Conservation (phyloP, 35 echinoderm and acorn worm genomes). For the Apostichopus californicus region DNA sequence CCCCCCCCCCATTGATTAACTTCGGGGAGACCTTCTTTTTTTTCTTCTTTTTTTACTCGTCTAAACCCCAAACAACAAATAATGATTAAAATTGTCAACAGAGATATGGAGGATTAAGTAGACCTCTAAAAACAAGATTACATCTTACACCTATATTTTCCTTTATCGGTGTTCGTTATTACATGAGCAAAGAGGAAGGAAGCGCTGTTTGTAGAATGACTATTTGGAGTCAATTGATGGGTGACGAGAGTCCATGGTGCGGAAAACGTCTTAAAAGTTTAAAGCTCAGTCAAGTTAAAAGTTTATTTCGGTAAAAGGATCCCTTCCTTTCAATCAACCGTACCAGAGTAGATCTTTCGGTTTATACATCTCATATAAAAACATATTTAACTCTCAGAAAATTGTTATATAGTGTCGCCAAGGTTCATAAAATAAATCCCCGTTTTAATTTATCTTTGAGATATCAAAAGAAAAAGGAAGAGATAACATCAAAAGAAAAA, state of each 20-base stretch:
- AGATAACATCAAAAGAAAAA: too few species aligned
- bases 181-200: not conserved
- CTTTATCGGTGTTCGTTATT: not conserved
- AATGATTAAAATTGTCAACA: too few species aligned
- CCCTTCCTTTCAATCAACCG: constrained; percentile 8
- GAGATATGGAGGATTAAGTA: too few species aligned
- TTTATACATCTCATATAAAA: constrained; percentile 5
- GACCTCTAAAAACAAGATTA: not conserved
- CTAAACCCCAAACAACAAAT: too few species aligned
- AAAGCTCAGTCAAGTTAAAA: constrained; percentile 1
- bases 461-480: too few species aligned
- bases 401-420: not conserved
- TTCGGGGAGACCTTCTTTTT: too few species aligned
- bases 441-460: too few species aligned
- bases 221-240: constrained; percentile 11
- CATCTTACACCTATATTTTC: not conserved
- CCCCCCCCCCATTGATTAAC: too few species aligned
- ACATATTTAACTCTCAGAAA: not conserved
- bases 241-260: not conserved
- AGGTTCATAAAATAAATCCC: not conserved
- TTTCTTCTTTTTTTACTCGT: too few species aligned
- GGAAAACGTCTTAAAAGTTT: constrained; percentile 14
- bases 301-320: constrained; percentile 16
- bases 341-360: not conserved
- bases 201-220: not conserved